These are phyloP conservation scores for Brachypalpus laphriformis DNA, from an alignment of 2,888 invertebrate genomes.

Conservation along the genomic window DNA sequence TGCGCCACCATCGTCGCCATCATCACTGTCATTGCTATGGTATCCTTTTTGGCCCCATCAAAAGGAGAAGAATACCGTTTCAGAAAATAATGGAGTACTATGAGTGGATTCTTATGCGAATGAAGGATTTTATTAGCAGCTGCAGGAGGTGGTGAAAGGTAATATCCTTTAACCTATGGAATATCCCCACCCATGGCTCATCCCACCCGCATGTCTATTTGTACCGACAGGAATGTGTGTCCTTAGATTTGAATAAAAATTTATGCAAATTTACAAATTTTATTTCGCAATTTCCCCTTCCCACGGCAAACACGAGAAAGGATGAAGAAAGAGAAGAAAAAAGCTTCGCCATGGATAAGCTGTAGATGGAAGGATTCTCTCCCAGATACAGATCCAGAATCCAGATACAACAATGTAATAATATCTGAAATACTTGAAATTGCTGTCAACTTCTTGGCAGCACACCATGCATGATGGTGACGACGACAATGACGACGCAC, in stretches of 20 bases:
- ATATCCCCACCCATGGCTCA: not conserved
- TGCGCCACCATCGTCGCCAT: constrained; percentile 47
- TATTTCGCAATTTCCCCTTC: constrained; percentile 64
- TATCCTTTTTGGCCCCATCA: constrained; percentile 54
- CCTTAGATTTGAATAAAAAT: constrained; percentile 72
- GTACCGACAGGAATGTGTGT: constrained; percentile 65
- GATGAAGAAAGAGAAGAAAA: not conserved
- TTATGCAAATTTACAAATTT: constrained; percentile 72
- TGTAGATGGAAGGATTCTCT: constrained; percentile 21
- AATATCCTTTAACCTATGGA: constrained; percentile 57
- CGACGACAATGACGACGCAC: constrained; percentile 11
- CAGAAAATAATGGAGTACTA: constrained; percentile 70
- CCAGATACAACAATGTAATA: constrained; percentile 65
- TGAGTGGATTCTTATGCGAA: constrained; percentile 71
- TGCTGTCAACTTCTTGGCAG: constrained; percentile 68
- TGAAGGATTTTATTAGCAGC: constrained; percentile 68
- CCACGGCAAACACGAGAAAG: not conserved
- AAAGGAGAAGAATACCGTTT: constrained; percentile 28
- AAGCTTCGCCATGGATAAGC: constrained; percentile 27
- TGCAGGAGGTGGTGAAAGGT: constrained; percentile 47
- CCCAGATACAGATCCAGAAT: constrained; percentile 34
- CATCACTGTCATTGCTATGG: constrained; percentile 52
- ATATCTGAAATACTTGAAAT: constrained; percentile 69
- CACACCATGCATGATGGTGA: constrained; percentile 45
- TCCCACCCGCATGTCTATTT: constrained; percentile 47